phyloP scores from a whole-genome alignment of 2,113 vertebrate species.

The Festucalex cinctus region DNA sequence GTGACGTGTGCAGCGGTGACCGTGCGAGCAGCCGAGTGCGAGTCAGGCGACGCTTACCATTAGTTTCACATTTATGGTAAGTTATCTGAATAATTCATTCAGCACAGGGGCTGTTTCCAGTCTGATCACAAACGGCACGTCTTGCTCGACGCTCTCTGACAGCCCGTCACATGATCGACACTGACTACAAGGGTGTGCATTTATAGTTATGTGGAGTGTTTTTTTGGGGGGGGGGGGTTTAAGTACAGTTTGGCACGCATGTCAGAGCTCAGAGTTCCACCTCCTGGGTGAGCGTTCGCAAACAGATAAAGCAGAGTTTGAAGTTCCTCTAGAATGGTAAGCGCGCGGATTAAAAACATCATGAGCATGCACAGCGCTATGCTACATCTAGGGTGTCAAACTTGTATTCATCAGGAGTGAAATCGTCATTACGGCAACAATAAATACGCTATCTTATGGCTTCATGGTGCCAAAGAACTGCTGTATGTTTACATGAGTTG shows the following conservation, averaged over 20 bases:
- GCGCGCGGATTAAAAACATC: not conserved
- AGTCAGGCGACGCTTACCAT: conserved; percentile 18
- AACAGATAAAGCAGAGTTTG: not conserved
- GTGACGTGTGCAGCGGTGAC: conserved; percentile 19
- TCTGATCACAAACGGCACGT: conserved; percentile 25
- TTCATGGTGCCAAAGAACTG: too few species aligned
- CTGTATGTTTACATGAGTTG: too few species aligned
- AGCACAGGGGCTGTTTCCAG: conserved; percentile 12
- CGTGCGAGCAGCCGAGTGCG: conserved; percentile 7
- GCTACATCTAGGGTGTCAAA: too few species aligned
- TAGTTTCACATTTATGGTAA: conserved; percentile 47
- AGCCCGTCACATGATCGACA: conserved; percentile 44
- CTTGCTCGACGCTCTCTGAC: conserved; percentile 24
- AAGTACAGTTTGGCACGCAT: not conserved
- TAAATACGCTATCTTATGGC: too few species aligned
- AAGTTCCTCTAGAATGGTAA: not conserved
- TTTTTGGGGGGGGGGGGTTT: too few species aligned
- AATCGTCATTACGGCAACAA: too few species aligned
- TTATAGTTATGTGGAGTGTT: not conserved
- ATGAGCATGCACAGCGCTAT: not conserved
- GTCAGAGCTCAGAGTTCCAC: not conserved
- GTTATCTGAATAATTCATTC: conserved; percentile 36
- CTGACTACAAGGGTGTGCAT: not conserved
- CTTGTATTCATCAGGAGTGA: too few species aligned
- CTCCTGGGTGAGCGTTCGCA: not conserved